Conservation (phyloP, 2,888 invertebrate genomes). For the Lapara coniferarum region DNA sequence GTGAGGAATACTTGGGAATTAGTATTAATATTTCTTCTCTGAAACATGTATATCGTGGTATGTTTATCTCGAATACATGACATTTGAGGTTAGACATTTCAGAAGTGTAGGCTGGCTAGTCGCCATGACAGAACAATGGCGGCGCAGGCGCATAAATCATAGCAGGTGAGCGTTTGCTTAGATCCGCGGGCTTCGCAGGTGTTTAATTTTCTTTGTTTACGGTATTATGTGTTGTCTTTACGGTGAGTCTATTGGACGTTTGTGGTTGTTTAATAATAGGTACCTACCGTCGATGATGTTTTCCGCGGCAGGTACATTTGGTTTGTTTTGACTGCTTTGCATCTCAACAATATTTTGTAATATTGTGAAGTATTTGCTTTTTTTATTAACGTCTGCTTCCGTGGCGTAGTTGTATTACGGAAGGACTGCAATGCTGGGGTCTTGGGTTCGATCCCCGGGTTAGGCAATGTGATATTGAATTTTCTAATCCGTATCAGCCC, state of each 20-base stretch:
- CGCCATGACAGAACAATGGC: slow-evolving; percentile 73
- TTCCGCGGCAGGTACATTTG: no score
- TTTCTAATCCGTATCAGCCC: no score
- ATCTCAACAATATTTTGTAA: no score
- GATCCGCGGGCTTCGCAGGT: slow-evolving; percentile 56
- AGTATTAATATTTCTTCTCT: slow-evolving; percentile 17
- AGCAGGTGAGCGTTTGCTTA: slow-evolving; percentile 69
- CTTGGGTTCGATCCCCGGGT: no score
- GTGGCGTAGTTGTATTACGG: no score
- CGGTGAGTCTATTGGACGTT: slow-evolving; percentile 29
- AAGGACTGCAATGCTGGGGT: no score
- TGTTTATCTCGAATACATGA: slow-evolving; percentile 48
- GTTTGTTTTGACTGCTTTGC: background rate
- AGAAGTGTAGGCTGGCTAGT: slow-evolving; percentile 62
- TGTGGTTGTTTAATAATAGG: slow-evolving; percentile 22
- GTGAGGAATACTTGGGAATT: slow-evolving; percentile 16
- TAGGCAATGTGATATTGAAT: no score
- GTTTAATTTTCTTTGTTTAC: slow-evolving; percentile 53
- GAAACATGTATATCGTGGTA: slow-evolving; percentile 33
- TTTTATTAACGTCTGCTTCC: no score
- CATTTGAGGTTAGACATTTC: slow-evolving; percentile 65
- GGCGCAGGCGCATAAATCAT: slow-evolving; percentile 69
- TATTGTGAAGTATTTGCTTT: no score
- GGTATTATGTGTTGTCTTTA: slow-evolving; percentile 35
- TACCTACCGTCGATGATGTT: background rate